These are phyloP conservation scores for Stratiomys singularior DNA, from an alignment of 2,888 invertebrate species.

Conservation along the genomic window DNA sequence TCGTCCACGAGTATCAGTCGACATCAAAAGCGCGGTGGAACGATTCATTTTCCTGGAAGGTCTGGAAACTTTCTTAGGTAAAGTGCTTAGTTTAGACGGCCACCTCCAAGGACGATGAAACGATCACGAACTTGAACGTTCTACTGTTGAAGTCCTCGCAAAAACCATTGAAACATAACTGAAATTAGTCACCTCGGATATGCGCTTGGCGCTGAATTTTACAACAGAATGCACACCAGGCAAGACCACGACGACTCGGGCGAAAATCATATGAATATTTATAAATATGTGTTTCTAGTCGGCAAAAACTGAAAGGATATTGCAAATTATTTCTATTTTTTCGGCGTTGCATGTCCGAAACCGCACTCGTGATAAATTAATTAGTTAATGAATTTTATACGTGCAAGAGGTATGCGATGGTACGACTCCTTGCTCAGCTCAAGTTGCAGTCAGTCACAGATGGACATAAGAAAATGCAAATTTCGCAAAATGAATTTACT, in stretches of 20 bases:
- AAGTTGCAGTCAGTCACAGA: neutral
- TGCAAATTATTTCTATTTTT: constrained; percentile 32
- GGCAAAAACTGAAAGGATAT: constrained; percentile 30
- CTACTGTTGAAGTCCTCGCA: neutral
- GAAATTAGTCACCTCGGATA: constrained; percentile 51
- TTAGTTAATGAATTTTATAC: constrained; percentile 45
- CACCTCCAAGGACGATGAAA: too few relatives aligned
- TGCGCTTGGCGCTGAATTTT: constrained; percentile 25
- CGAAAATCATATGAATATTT: constrained; percentile 49
- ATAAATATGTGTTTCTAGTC: constrained; percentile 26
- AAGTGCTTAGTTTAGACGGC: too few relatives aligned
- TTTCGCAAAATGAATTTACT: constrained; percentile 14
- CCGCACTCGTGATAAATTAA: constrained; percentile 49
- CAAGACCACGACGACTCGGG: constrained; percentile 23
- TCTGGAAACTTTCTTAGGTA: too few relatives aligned
- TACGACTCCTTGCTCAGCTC: neutral
- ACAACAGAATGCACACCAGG: constrained; percentile 48
- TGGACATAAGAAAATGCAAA: neutral
- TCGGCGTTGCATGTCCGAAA: neutral
- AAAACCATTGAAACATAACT: constrained; percentile 43
- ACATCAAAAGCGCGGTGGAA: too few relatives aligned
- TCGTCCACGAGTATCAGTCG: too few relatives aligned
- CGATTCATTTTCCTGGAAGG: too few relatives aligned
- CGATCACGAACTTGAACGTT: neutral
- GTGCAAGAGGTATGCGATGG: neutral